A percentile compares a stretch with the other conserved stretches of the same genome.
These are phyloP conservation scores for Anolis sagrei DNA, from an alignment of 2,113 vertebrate genomes.

Conservation along the genomic window DNA sequence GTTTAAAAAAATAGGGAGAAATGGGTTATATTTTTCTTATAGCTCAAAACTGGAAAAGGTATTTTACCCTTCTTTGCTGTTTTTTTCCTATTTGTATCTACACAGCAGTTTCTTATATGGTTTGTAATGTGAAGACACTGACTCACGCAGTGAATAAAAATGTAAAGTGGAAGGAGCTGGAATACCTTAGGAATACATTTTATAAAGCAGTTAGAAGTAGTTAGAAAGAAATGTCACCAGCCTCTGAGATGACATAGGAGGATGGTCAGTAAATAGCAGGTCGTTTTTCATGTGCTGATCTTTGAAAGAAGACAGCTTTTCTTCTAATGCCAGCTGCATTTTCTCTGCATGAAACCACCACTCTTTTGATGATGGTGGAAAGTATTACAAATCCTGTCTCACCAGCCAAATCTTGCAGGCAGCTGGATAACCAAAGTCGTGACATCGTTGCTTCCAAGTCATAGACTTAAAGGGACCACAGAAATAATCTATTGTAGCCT, in stretches of 20 bases:
- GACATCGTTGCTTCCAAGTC: not conserved
- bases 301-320: constrained; percentile 1
- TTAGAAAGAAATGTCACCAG: not conserved
- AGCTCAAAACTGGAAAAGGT: not conserved
- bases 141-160: not conserved
- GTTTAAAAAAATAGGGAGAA: constrained; percentile 3
- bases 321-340: constrained; percentile 3
- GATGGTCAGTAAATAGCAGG: not conserved
- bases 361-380: not conserved
- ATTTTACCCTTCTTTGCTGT: not conserved
- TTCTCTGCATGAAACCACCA: not conserved
- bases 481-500: not conserved
- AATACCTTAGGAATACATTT: not conserved
- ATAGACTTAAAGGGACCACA: not conserved
- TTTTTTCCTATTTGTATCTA: not conserved
- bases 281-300: not conserved
- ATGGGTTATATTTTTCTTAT: rapidly evolving
- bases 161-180: too few relatives aligned
- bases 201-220: not conserved
- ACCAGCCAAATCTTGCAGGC: not conserved
- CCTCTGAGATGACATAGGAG: not conserved
- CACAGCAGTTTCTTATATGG: not conserved
- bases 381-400: not conserved
- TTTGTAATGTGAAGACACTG: not conserved
- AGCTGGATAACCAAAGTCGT: not conserved